These are phyloP conservation scores for Schizopygopsis pylzovi DNA, from an alignment of 2,797 vertebrate genomes.

Conservation along the genomic window DNA sequence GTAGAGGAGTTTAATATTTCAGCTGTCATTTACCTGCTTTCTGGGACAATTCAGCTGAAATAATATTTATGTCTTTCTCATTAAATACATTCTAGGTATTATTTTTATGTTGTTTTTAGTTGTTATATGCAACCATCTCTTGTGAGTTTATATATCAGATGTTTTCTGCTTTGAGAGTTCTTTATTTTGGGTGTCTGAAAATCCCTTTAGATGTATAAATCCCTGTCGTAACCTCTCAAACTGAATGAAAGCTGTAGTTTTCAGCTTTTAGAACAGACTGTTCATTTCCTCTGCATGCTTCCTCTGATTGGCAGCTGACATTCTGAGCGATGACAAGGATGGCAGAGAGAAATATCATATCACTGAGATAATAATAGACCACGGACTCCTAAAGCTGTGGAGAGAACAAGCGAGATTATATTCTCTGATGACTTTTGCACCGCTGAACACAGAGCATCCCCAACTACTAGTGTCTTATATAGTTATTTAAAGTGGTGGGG, in stretches of 20 bases:
- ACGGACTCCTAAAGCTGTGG: conserved; percentile 15
- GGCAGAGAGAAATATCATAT: conserved; percentile 39
- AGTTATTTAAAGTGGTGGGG: background rate
- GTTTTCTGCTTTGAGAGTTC: background rate
- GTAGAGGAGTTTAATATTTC: background rate
- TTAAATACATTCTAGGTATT: background rate
- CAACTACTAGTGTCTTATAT: conserved; percentile 18
- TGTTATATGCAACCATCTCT: conserved; percentile 13
- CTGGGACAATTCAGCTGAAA: background rate
- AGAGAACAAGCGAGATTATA: conserved; percentile 12
- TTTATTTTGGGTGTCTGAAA: conserved; percentile 31
- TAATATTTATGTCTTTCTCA: background rate
- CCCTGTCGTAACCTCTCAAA: conserved; percentile 14
- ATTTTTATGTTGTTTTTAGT: background rate
- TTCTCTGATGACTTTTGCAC: conserved; percentile 33
- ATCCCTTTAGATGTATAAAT: conserved; percentile 23
- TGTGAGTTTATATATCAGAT: conserved; percentile 3
- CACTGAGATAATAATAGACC: conserved; percentile 45
- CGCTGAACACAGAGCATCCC: background rate
- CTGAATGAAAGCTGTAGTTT: conserved; percentile 36
- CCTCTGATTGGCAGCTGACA: conserved; percentile 46
- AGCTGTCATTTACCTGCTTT: background rate
- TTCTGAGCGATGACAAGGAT: conserved; percentile 26
- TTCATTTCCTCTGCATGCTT: conserved; percentile 7
- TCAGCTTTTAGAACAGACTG: conserved; percentile 30